Conservation (phyloP, 2,888 invertebrate genomes). For the Cantharis rufa region DNA sequence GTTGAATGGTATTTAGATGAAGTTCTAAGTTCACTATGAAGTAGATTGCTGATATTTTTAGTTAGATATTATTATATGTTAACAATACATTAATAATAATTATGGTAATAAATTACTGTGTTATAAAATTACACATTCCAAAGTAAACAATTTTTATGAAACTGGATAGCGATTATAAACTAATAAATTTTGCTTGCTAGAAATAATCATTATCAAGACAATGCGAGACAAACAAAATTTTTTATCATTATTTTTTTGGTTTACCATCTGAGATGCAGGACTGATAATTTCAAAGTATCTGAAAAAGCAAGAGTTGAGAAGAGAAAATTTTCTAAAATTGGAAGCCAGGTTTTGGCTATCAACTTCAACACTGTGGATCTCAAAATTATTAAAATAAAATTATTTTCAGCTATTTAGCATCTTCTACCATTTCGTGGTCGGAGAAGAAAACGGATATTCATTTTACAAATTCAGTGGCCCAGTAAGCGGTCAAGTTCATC, state of each 20-base stretch:
- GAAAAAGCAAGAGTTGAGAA: too few species aligned
- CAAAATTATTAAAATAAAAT: neutral
- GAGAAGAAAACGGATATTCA: constrained; percentile 58
- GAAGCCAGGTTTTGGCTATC: too few species aligned
- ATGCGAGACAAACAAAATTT: neutral
- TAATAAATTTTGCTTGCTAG: neutral
- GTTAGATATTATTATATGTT: neutral
- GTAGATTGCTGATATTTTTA: neutral
- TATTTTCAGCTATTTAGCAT: neutral
- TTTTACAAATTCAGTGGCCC: constrained; percentile 76
- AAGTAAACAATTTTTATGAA: neutral
- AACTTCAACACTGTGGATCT: too few species aligned
- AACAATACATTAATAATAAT: neutral
- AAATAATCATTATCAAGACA: neutral
- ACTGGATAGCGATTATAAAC: neutral
- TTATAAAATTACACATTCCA: neutral
- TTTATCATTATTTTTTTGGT: too few species aligned
- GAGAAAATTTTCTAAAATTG: too few species aligned
- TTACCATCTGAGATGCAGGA: too few species aligned
- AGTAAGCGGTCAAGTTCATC: constrained; percentile 67
- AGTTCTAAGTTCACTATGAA: neutral
- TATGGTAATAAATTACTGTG: neutral
- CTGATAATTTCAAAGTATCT: too few species aligned
- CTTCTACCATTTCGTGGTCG: neutral
- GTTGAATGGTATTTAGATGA: neutral